Base-by-base conservation (phyloP, 2,797 vertebrate species). In the Pangasius mekongensis region DNA sequence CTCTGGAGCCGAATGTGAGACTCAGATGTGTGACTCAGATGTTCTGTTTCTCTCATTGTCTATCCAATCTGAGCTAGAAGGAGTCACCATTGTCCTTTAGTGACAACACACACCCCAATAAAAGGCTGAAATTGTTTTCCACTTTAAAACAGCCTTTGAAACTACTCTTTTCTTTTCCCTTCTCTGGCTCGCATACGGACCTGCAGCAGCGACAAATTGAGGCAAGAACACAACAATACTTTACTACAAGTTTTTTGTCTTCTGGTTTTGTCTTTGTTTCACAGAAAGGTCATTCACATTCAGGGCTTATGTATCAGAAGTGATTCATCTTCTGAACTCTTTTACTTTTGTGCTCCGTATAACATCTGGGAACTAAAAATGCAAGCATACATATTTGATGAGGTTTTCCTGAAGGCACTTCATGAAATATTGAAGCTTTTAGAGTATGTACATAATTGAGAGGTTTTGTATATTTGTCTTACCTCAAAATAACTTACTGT, bases 381-480 rank as follows among this genome's bases (percentile, higher is more conserved):
- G 88, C 89, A 88, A 77, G 62, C 91, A 91, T 95, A 81, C 91
- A 94, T 94, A 93, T 93, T 94, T 91, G 83, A 94, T 92, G 87
- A 93, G 92, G 71, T 88, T 94, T 93, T 94, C 93, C 94, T 93
- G 67, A 85, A 54, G 92, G 93, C 92, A 73, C 85, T 92, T 94
- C 91, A 89, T 88, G 88, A 93, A 92, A 92, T 92, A 49, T 76
- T 90, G 80, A 93, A 91, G 92, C 92, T 93, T 92, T 94, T 91
- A 90, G 87, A 89, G 83, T 90, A 90, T 88, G 86, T 93, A 92
- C 93, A 95, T 95, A 94, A 93, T 90, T 94, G 91, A 95, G 91
- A 85, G 60, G 88, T 88, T 92, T 91, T 84, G 90, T 91, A 85
- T 87, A 92, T 94, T 93, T 93, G 82, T 91, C 84, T 92, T 89